Evolutionary conservation across 2,113 vertebrate genomes (phyloP), one percentile per base, ranked within the genome.

Genomic region (Bambusicola thoracicus): DNA sequence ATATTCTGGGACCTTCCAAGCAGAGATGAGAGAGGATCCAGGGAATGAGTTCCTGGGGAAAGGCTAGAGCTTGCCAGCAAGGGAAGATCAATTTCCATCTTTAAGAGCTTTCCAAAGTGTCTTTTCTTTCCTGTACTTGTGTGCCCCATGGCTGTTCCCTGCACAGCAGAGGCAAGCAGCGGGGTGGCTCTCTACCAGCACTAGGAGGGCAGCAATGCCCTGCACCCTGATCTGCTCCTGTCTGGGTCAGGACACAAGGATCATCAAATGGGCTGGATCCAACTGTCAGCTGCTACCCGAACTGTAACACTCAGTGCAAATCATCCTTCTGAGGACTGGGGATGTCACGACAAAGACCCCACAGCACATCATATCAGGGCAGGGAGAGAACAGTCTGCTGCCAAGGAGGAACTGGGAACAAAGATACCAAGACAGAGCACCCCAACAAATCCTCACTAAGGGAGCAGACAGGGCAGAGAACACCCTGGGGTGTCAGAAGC

Each of bases 391-490:
- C 55, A 6, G 13, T 86, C 65, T 81, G 40, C 25, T 88, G 43
- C 34, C 41, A 83, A 22, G 40, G 12, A 75, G 29, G 21, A 32
- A 80, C 11, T 55, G 68, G 58, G 44, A 85, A 70, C 8, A 38
- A 63, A 80, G 25, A 90, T 70, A 32, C 13, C 72, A 93, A 79
- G 32, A 90, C 41, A 91, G 12, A 58, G 12, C 21, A 95, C 34
- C 34, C 44, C 74, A 5, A 58, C 59, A 90, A 88, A 90, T 43
- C 32, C 0, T 0, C 29, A 90, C 10, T 41, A 69, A 74, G 34
- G 87, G 79, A 94, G 82, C 61, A 94, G 87, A 94, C 85, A 90
- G 72, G 61, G 73, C 76, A 96, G 85, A 94, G 65, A 83, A 38
- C 41, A 49, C 80, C 90, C 80, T n/a, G 25, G 5, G 68, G 85